phyloP scores from a whole-genome alignment of 2,113 vertebrate species.

The Monopterus albus region DNA sequence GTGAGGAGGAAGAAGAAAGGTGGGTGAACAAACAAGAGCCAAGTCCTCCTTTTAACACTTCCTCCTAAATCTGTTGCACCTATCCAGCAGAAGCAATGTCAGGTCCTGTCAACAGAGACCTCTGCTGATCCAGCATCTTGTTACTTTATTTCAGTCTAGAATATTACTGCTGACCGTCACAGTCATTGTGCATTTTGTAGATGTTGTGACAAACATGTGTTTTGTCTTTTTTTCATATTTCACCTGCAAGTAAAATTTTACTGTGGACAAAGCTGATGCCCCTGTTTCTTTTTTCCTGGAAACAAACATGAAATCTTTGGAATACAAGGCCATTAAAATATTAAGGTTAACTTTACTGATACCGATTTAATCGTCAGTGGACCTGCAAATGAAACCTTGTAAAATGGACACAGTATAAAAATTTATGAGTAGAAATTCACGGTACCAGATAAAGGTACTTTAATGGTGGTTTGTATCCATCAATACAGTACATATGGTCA shows the following conservation, averaged over 20 bases:
- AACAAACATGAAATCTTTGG: too few relatives aligned
- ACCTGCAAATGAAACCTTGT: too few relatives aligned
- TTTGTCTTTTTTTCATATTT: not conserved
- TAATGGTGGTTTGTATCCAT: too few relatives aligned
- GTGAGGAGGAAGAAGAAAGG: slow-evolving; percentile 23
- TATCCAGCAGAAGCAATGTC: not conserved
- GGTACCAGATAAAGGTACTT: too few relatives aligned
- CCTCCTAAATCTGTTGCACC: not conserved
- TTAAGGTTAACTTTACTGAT: not conserved
- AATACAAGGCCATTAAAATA: not conserved
- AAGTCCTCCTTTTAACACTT: slow-evolving; percentile 2
- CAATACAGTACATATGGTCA: too few relatives aligned
- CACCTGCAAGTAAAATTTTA: slow-evolving; percentile 24
- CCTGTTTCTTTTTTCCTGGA: too few relatives aligned
- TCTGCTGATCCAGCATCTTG: not conserved
- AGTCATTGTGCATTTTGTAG: slow-evolving; percentile 1
- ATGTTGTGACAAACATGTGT: not conserved
- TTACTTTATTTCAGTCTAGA: not conserved
- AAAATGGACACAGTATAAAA: too few relatives aligned
- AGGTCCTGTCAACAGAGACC: not conserved
- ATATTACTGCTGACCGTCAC: not conserved
- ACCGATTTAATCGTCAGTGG: too few relatives aligned
- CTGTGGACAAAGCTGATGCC: not conserved
- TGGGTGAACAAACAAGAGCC: slow-evolving; percentile 33
- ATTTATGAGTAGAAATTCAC: too few relatives aligned